A percentile compares a stretch with the other conserved stretches of the same genome.
These are phyloP conservation scores for Pseudomyrmex concolor DNA, from an alignment of 1,140 invertebrate species.

Conservation along the genomic window DNA sequence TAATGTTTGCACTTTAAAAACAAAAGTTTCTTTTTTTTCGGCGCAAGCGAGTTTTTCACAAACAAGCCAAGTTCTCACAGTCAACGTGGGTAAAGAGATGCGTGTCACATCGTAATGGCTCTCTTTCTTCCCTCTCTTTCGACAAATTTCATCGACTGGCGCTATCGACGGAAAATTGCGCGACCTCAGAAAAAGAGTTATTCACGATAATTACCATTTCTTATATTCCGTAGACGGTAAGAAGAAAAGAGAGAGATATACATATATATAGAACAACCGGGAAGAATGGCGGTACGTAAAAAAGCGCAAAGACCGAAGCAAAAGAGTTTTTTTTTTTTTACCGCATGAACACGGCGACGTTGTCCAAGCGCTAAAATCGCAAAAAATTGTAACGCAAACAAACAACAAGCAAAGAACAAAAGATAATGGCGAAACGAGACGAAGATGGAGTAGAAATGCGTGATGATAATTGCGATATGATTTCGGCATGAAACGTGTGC, in stretches of 20 bases:
- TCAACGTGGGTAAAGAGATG: not conserved
- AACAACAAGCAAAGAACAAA: slow-evolving; percentile 2
- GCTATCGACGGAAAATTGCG: slow-evolving; percentile 36
- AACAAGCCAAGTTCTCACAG: not conserved
- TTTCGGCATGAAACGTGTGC: too few relatives aligned
- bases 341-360: not conserved
- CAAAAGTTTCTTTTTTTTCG: too few relatives aligned
- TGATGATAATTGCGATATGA: too few relatives aligned
- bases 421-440: not conserved
- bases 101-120: not conserved
- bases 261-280: not conserved
- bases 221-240: not conserved
- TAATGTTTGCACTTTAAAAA: too few relatives aligned
- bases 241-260: not conserved
- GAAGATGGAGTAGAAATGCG: too few relatives aligned
- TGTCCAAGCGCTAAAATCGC: not conserved
- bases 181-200: slow-evolving; percentile 20
- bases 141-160: slow-evolving; percentile 33
- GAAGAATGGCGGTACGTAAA: too few relatives aligned
- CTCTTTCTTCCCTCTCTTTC: not conserved
- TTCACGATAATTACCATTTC: slow-evolving; percentile 30
- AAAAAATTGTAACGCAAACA: not conserved
- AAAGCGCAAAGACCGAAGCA: slow-evolving; percentile 14
- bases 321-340: slow-evolving; percentile 44
- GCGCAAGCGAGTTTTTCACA: too few relatives aligned